Base-by-base conservation (phyloP, 64 coral and sea anemone genomes). In the Montipora sp. region DNA sequence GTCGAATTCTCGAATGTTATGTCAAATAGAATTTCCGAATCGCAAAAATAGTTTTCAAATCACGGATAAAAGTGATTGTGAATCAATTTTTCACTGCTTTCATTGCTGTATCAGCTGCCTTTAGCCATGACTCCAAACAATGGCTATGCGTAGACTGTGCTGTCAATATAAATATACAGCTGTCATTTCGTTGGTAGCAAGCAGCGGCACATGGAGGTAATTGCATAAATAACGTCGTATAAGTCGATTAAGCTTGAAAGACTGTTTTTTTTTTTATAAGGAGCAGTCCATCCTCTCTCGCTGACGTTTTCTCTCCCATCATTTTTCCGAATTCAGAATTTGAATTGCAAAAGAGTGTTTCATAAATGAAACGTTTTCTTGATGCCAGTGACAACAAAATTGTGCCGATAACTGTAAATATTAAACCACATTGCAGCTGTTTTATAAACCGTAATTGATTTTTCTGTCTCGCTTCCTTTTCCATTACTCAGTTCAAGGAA, bases 51-150 rank as follows among this genome's bases (percentile, higher is more conserved):
- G 3, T 75, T 45, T 50, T 9, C 3, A 78, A n/a, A 78, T n/a
- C 47, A 6, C 1, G 47, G 1, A 47, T 18, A 49, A 47, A 76
- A 36, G 14, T 16, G 14, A 23, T 78, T 78, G 15, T 78, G 4
- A 3, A 13, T 85, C 68, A 43, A 47, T 13, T 49, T 47, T 83
- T 67, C 45, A 3, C 19, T 9, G 63, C 3, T 49, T 11, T 70
- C 5, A 5, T 85, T 22, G 61, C 82, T 70, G 9, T 4, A 85
- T n/a, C 82, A 85, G 82, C 82, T 85, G 82, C 48, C 45, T 48
- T 11, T 22, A 20, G 46, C 0, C 8, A 50, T 71, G 19, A 46
- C 44, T 19, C 11, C 43, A 66, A 85, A 85, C 47, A 72, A 85
- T 85, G 6, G 61, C 8, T 10, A 4, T 21, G 63, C 46, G 65